Evolutionary conservation across 1,140 invertebrate genomes (phyloP).

Genomic region (Heterodera schachtii): DNA sequence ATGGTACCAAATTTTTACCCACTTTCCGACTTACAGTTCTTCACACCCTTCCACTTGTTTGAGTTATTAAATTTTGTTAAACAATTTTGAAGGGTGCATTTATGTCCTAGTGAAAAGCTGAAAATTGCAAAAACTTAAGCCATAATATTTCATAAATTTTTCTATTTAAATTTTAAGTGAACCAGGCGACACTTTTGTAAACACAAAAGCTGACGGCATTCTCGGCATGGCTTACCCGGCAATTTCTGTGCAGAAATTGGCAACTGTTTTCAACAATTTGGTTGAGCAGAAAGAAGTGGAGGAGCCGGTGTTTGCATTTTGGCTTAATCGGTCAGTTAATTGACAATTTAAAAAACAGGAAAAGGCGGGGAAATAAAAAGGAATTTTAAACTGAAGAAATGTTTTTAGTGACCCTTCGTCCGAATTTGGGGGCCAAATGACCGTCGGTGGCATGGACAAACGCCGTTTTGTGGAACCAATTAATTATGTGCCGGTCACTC

Average conservation of each 20-base stretch:
- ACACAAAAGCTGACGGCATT: conserved; percentile 95
- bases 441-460: conserved; percentile 66
- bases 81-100: too few species aligned
- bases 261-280: conserved; percentile 92
- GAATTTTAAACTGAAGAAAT: too few species aligned
- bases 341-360: not conserved
- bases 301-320: conserved; percentile 90
- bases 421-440: conserved; percentile 66
- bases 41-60: too few species aligned
- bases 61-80: too few species aligned
- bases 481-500: conserved; percentile 83
- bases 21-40: too few species aligned
- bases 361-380: too few species aligned
- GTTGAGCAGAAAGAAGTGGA: conserved; percentile 79
- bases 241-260: conserved; percentile 73
- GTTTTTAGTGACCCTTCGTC: conserved; percentile 58
- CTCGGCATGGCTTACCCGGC: conserved; percentile 86
- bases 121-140: too few species aligned
- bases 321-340: conserved; percentile 73
- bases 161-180: conserved; percentile 69
- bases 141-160: too few species aligned
- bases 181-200: conserved; percentile 81
- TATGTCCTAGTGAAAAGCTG: too few species aligned
- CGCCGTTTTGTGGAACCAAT: conserved; percentile 84
- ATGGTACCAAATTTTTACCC: too few species aligned